phyloP scores from a whole-genome alignment of 2,888 invertebrate species.

The Sinelater perroti region DNA sequence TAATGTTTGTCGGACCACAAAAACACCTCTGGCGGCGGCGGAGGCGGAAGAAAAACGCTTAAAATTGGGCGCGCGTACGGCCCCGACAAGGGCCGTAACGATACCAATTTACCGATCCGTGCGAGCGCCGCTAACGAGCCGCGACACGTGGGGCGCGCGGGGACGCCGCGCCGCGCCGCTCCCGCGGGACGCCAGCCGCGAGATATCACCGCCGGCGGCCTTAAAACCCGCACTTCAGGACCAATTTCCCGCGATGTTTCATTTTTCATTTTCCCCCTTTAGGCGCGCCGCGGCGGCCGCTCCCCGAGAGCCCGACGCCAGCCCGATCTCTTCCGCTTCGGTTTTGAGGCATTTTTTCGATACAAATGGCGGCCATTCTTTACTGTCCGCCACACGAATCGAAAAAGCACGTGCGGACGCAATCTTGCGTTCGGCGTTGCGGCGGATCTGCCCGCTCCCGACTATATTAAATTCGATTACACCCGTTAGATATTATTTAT shows the following conservation, averaged over 20 bases:
- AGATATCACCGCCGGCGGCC: conserved; percentile 24
- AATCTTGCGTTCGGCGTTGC: too few species aligned
- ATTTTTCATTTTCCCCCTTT: conserved; percentile 24
- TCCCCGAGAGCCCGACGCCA: neutral
- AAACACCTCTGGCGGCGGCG: neutral
- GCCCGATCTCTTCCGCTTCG: conserved; percentile 18
- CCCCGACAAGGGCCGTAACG: conserved; percentile 41
- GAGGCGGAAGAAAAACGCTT: conserved; percentile 18
- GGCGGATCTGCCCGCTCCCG: too few species aligned
- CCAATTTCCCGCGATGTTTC: conserved; percentile 27
- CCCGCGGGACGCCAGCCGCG: conserved; percentile 39
- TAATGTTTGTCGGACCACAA: conserved; percentile 7
- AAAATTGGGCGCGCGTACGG: conserved; percentile 15
- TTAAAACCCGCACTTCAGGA: conserved; percentile 29
- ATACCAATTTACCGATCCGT: conserved; percentile 46
- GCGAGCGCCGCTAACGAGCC: conserved; percentile 48
- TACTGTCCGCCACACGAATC: conserved; percentile 5
- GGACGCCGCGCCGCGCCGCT: conserved; percentile 42
- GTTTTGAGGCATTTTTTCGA: conserved; percentile 21
- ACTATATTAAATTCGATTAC: conserved; percentile 42
- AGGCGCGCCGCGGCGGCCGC: conserved; percentile 15
- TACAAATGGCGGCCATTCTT: conserved; percentile 16
- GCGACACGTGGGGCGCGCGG: conserved; percentile 47
- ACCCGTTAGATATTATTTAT: conserved; percentile 46
- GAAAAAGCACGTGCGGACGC: neutral